Evolutionary conservation across 2,797 vertebrate species (phyloP).

Genomic region (Spea hammondii): DNA sequence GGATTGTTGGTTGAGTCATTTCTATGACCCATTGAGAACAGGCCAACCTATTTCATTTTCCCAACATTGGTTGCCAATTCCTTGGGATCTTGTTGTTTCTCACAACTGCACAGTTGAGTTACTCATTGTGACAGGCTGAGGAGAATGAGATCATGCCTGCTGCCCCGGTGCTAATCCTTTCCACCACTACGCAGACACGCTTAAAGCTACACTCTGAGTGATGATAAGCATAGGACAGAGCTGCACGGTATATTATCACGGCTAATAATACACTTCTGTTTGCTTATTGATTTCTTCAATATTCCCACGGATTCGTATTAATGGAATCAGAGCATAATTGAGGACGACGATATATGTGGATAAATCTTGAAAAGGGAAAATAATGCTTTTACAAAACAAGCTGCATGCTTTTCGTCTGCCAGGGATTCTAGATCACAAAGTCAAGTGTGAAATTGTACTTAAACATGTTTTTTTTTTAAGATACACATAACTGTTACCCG

Average conservation of each 20-base stretch:
- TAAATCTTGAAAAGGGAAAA: background rate
- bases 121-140: slow-evolving; percentile 36
- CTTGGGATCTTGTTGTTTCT: slow-evolving; percentile 9
- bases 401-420: background rate
- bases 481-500: too few relatives aligned
- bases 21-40: slow-evolving; percentile 30
- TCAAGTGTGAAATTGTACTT: too few relatives aligned
- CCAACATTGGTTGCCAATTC: slow-evolving; percentile 12
- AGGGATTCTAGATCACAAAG: background rate
- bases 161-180: slow-evolving; percentile 18
- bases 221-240: slow-evolving; percentile 6
- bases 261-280: slow-evolving; percentile 12
- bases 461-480: too few relatives aligned
- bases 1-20: slow-evolving; percentile 25
- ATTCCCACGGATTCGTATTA: background rate
- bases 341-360: background rate
- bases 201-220: background rate
- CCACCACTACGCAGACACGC: slow-evolving; percentile 15
- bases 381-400: background rate
- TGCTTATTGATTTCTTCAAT: background rate
- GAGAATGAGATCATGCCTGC: slow-evolving; percentile 43
- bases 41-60: slow-evolving; percentile 22
- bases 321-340: background rate
- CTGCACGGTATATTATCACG: background rate
- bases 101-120: slow-evolving; percentile 21